phyloP scores from a whole-genome alignment of 1,140 invertebrate species.

The Nymphalis io region DNA sequence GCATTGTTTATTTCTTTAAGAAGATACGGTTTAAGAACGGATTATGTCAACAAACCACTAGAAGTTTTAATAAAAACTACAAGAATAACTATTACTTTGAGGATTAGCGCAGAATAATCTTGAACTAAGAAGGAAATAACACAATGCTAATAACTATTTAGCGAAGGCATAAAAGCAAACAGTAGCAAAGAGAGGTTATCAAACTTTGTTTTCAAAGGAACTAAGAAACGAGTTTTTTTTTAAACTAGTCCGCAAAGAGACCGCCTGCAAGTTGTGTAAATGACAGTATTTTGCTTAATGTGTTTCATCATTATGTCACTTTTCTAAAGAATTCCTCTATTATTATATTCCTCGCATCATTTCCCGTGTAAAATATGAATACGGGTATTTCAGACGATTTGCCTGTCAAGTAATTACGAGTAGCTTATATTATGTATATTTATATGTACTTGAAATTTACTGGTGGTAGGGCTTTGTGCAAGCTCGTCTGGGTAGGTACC shows the following conservation, averaged over 20 bases:
- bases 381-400: slow-evolving; percentile 9
- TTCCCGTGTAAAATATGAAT: slow-evolving; percentile 16
- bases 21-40: not conserved
- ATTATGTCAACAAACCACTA: slow-evolving; percentile 38
- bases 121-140: slow-evolving; percentile 47
- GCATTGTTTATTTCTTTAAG: slow-evolving; percentile 4
- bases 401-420: not conserved
- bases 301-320: slow-evolving; percentile 21
- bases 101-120: slow-evolving; percentile 36
- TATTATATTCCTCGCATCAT: slow-evolving; percentile 21
- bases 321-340: slow-evolving; percentile 24
- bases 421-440: not conserved
- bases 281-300: slow-evolving; percentile 31
- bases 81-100: slow-evolving; percentile 32
- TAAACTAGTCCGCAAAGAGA: slow-evolving; percentile 18
- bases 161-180: slow-evolving; percentile 27
- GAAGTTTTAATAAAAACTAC: slow-evolving; percentile 20
- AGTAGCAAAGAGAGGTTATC: slow-evolving; percentile 34
- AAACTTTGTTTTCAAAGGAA: slow-evolving; percentile 20
- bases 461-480: no score
- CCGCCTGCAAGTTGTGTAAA: slow-evolving; percentile 30
- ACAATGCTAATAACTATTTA: slow-evolving; percentile 44
- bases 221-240: slow-evolving; percentile 9
- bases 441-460: no score
- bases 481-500: no score